Evolutionary conservation across 2,888 invertebrate genomes (phyloP).

Genomic region (Leptura quadrifasciata): DNA sequence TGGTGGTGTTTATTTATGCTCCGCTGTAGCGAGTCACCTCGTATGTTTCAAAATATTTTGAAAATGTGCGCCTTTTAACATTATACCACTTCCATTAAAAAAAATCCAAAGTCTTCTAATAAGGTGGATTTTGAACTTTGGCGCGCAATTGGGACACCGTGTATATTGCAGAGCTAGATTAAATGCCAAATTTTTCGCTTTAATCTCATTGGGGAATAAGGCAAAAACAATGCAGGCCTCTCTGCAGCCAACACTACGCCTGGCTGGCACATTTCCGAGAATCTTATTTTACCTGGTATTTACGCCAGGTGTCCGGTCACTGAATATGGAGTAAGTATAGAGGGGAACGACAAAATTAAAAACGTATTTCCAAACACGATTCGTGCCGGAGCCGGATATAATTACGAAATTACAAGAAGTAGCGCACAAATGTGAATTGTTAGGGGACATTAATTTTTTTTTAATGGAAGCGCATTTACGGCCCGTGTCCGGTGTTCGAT

Average conservation of each 20-base stretch:
- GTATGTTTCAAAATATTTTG: too few species aligned
- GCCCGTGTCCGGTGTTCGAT: not conserved
- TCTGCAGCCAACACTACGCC: constrained; percentile 16
- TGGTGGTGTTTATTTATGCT: too few species aligned
- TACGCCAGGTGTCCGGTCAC: constrained; percentile 43
- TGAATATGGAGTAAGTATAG: constrained; percentile 21
- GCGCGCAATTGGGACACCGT: not conserved
- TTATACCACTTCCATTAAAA: too few species aligned
- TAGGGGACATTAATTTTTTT: constrained; percentile 23
- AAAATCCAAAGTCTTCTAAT: too few species aligned
- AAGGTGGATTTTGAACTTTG: too few species aligned
- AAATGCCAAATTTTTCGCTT: not conserved
- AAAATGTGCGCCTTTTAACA: too few species aligned
- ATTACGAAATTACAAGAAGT: constrained; percentile 43
- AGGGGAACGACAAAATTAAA: constrained; percentile 29
- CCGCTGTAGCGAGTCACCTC: too few species aligned
- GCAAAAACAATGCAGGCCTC: constrained; percentile 10
- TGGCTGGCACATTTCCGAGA: constrained; percentile 44
- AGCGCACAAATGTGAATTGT: constrained; percentile 11
- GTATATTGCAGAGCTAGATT: not conserved
- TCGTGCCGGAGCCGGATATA: constrained; percentile 43
- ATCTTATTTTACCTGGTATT: constrained; percentile 49
- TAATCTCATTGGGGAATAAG: not conserved
- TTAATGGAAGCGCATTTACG: not conserved
- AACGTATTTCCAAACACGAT: constrained; percentile 41